Percentiles rank a stretch among this genome's conserved stretches.
Evolutionary conservation across 2,797 vertebrate species (phyloP).

Genomic region (Triplophysa yarkandensis): DNA sequence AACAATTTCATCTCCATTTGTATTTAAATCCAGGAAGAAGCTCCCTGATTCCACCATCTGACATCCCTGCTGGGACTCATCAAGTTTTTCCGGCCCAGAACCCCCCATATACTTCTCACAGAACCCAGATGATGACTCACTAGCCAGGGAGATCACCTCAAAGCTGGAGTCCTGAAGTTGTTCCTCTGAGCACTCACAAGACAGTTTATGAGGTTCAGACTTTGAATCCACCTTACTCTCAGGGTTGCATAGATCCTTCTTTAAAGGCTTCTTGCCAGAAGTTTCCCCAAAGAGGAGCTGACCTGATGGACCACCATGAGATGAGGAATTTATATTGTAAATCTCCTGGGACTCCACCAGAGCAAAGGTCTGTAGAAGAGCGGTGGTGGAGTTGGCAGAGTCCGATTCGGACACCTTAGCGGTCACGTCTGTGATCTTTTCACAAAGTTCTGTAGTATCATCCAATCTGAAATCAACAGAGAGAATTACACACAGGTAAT

Average conservation of each 20-base stretch:
- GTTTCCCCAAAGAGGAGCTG: background rate
- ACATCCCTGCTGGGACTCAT: constrained; percentile 52
- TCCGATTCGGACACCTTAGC: constrained; percentile 49
- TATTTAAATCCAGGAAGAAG: constrained; percentile 73
- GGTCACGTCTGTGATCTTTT: constrained; percentile 62
- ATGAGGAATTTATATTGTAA: constrained; percentile 21
- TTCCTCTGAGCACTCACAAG: constrained; percentile 47
- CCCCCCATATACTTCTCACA: constrained; percentile 71
- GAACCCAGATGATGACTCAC: constrained; percentile 77
- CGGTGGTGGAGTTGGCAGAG: constrained; percentile 66
- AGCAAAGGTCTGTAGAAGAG: constrained; percentile 73
- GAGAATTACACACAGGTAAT: background rate
- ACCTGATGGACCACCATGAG: constrained; percentile 18
- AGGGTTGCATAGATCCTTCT: constrained; percentile 34
- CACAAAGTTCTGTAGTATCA: constrained; percentile 71
- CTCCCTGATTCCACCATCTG: constrained; percentile 67
- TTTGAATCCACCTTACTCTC: constrained; percentile 56
- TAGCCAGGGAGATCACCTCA: constrained; percentile 77
- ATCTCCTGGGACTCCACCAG: constrained; percentile 68
- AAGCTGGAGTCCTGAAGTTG: constrained; percentile 67
- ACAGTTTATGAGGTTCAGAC: constrained; percentile 31
- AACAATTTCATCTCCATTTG: constrained; percentile 72
- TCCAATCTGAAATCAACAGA: constrained; percentile 61
- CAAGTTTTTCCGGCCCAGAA: constrained; percentile 55
- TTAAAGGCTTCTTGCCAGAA: constrained; percentile 15